phyloP scores from a whole-genome alignment of 2,888 invertebrate genomes.

The Xestoiulus laeticollis region DNA sequence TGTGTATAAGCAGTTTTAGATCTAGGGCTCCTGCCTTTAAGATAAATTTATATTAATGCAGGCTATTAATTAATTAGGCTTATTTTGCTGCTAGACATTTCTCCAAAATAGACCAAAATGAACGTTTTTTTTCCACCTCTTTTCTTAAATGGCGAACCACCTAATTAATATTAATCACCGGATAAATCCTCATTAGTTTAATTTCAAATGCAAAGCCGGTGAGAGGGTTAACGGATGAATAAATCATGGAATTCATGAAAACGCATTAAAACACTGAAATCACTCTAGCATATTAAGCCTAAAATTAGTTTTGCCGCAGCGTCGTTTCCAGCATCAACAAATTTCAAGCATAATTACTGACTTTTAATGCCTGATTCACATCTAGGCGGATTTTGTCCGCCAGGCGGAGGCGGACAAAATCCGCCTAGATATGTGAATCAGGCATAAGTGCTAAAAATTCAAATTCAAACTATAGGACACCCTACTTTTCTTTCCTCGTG shows the following conservation, averaged over 20 bases:
- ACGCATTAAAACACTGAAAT: background rate
- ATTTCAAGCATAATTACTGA: no score
- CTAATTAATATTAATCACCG: conserved; percentile 17
- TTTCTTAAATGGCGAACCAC: background rate
- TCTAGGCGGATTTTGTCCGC: no score
- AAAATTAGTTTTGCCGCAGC: no score
- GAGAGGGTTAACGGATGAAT: background rate
- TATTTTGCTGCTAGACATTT: background rate
- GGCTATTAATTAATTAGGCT: background rate
- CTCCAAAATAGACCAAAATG: background rate
- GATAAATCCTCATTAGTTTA: conserved; percentile 17
- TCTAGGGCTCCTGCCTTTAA: background rate
- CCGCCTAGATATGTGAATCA: no score
- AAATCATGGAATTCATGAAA: background rate
- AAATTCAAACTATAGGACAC: no score
- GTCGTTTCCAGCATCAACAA: no score
- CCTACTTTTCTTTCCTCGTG: no score
- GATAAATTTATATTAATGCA: background rate
- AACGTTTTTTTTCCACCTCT: background rate
- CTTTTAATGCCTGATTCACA: no score
- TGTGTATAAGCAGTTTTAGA: background rate
- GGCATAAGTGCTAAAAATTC: no score
- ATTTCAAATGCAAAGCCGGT: background rate
- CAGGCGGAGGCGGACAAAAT: no score
- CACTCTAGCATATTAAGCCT: background rate